A percentile compares a stretch with the other conserved stretches of the same genome.
phyloP scores from a whole-genome alignment of 2,797 vertebrate species.

The Darevskia nairensis region DNA sequence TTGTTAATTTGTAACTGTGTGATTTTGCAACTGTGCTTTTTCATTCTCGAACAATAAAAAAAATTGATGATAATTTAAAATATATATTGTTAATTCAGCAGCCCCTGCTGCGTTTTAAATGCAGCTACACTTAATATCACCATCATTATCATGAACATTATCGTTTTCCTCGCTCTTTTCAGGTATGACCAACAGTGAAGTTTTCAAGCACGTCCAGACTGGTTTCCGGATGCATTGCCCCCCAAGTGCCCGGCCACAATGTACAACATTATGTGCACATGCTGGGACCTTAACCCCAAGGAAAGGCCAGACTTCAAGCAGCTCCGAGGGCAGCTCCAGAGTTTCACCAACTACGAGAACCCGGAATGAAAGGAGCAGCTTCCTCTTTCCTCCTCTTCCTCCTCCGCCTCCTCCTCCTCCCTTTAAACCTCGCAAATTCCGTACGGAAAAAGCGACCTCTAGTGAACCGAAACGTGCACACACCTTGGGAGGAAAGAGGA shows the following conservation, averaged over 20 bases:
- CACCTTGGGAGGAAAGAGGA: not conserved
- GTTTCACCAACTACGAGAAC: conserved; percentile 64
- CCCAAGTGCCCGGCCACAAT: conserved; percentile 71
- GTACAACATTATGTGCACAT: conserved; percentile 79
- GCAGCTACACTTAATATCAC: not conserved
- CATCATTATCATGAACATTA: too few species aligned
- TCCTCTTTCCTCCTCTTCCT: not conserved
- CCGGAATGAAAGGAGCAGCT: not conserved
- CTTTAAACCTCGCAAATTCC: not conserved
- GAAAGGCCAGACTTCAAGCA: conserved; percentile 77
- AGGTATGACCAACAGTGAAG: conserved; percentile 73
- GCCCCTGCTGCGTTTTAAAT: not conserved
- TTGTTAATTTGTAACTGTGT: too few species aligned
- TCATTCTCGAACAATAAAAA: too few species aligned
- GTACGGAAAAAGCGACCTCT: too few species aligned
- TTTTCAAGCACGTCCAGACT: conserved; percentile 59
- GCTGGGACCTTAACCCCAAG: conserved; percentile 76
- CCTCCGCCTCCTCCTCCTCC: not conserved
- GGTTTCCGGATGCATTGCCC: conserved; percentile 82
- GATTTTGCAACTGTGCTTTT: too few species aligned
- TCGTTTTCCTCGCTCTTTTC: accelerated
- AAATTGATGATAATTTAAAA: too few species aligned
- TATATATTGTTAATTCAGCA: too few species aligned
- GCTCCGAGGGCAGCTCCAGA: conserved; percentile 71
- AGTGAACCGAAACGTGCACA: not conserved